phyloP scores from a whole-genome alignment of 2,888 invertebrate genomes.

The Leptopilina drosophilae region DNA sequence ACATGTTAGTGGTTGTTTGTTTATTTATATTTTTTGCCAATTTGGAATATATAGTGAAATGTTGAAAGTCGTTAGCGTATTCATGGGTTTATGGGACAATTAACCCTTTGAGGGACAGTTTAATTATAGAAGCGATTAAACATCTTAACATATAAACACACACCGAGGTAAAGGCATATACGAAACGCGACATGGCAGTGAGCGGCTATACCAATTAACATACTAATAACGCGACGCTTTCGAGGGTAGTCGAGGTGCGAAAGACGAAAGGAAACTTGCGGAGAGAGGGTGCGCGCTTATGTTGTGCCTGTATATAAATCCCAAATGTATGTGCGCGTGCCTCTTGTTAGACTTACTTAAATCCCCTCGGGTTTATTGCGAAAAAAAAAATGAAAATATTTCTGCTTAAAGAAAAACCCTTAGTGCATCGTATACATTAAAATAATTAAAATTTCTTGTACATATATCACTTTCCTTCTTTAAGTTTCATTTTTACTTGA shows the following conservation, averaged over 20 bases:
- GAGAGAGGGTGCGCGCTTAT: neutral
- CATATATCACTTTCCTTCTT: neutral
- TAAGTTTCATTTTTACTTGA: neutral
- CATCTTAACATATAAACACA: conserved; percentile 76
- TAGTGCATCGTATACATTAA: conserved; percentile 34
- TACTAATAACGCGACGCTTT: conserved; percentile 73
- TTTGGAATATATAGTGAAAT: conserved; percentile 51
- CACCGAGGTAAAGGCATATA: conserved; percentile 57
- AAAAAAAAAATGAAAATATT: conserved; percentile 20
- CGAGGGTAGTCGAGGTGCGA: conserved; percentile 57
- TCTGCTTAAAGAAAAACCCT: conserved; percentile 26
- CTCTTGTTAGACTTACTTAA: conserved; percentile 31
- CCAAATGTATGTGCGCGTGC: conserved; percentile 46
- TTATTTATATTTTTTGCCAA: conserved; percentile 46
- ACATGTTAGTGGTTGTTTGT: conserved; percentile 43
- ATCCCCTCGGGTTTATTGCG: conserved; percentile 41
- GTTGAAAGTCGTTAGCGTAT: conserved; percentile 74
- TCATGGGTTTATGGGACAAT: conserved; percentile 76
- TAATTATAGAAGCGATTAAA: conserved; percentile 77
- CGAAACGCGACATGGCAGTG: conserved; percentile 71
- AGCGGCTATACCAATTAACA: conserved; percentile 72
- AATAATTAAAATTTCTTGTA: conserved; percentile 41
- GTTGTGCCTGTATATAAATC: conserved; percentile 42
- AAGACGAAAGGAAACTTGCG: conserved; percentile 44
- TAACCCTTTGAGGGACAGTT: conserved; percentile 77